Evolutionary conservation across 2,888 invertebrate genomes (phyloP).

Genomic region (Stictocephala bisonia): DNA sequence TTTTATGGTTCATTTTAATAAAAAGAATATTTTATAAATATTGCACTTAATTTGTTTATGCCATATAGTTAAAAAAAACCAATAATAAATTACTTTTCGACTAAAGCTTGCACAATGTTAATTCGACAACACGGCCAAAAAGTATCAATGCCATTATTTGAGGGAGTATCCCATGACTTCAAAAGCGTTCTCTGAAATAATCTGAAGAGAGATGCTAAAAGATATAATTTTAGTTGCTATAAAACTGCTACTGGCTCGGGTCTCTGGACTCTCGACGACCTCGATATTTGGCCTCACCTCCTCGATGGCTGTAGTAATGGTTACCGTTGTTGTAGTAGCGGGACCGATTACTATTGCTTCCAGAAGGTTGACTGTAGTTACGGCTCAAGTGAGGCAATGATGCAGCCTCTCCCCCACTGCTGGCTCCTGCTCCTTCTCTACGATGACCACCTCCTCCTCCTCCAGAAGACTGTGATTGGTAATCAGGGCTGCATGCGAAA

Average conservation of each 20-base stretch:
- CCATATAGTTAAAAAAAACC: too few species aligned
- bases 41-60: too few species aligned
- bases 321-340: conserved; percentile 58
- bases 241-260: conserved; percentile 31
- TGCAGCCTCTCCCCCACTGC: conserved; percentile 57
- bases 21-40: too few species aligned
- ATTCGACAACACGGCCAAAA: too few species aligned
- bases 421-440: conserved; percentile 47
- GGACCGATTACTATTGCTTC: conserved; percentile 47
- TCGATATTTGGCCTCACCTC: conserved; percentile 55
- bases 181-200: too few species aligned
- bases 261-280: conserved; percentile 50
- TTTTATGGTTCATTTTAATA: too few species aligned
- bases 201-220: conserved; percentile 1
- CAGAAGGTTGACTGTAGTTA: conserved; percentile 53
- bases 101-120: too few species aligned
- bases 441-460: conserved; percentile 28
- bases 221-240: neutral
- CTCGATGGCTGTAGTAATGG: conserved; percentile 57
- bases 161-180: too few species aligned
- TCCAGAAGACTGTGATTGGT: conserved; percentile 32
- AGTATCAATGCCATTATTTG: too few species aligned
- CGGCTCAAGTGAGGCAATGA: conserved; percentile 56
- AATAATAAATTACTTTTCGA: too few species aligned
- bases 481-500: conserved; percentile 51